phyloP scores from a whole-genome alignment of 2,888 invertebrate genomes.

The Tenthredo scrophulariae region DNA sequence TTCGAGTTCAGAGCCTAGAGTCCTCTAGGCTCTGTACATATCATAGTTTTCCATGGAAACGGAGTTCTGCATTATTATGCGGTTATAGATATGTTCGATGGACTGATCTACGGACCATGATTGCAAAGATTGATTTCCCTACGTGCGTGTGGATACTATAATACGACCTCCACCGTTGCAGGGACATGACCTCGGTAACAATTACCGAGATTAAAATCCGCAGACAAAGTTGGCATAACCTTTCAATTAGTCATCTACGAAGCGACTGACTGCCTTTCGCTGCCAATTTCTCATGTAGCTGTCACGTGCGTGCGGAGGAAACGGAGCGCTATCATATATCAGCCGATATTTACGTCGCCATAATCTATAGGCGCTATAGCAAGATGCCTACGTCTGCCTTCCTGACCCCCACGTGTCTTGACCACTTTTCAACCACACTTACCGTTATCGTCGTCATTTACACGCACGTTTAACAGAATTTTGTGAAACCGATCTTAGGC shows the following conservation, averaged over 20 bases:
- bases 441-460: constrained; percentile 59
- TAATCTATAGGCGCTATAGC: constrained; percentile 23
- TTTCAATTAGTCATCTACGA: constrained; percentile 42
- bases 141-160: background rate
- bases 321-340: constrained; percentile 39
- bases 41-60: background rate
- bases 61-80: background rate
- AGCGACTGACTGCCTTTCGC: constrained; percentile 33
- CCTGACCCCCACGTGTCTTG: constrained; percentile 32
- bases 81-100: background rate
- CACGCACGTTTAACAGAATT: constrained; percentile 56
- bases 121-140: constrained; percentile 18
- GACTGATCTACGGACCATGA: constrained; percentile 15
- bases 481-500: background rate
- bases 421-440: constrained; percentile 52
- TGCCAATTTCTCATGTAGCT: constrained; percentile 31
- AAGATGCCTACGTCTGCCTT: background rate
- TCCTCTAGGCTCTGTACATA: background rate
- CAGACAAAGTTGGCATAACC: constrained; percentile 36
- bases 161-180: constrained; percentile 3
- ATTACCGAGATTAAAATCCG: constrained; percentile 27
- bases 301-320: constrained; percentile 34
- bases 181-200: constrained; percentile 38
- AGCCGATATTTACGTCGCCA: constrained; percentile 40
- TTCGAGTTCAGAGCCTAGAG: background rate